Evolutionary conservation across 1,140 invertebrate species (phyloP).

Genomic region (Stegodyphus mimosarum): DNA sequence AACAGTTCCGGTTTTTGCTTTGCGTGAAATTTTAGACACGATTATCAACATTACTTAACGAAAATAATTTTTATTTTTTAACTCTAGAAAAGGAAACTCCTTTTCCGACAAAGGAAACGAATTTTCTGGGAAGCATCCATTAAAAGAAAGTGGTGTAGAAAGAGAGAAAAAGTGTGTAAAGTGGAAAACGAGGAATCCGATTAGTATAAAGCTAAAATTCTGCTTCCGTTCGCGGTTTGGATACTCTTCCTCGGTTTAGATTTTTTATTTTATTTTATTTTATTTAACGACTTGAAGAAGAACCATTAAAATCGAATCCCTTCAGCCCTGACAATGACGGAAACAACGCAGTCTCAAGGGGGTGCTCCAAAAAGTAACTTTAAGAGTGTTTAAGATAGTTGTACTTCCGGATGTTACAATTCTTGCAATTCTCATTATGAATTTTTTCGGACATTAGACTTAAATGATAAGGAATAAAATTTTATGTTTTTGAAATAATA

Average conservation of each 20-base stretch:
- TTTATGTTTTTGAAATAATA: too few species aligned
- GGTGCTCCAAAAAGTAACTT: too few species aligned
- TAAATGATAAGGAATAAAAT: too few species aligned
- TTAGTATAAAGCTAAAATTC: not conserved
- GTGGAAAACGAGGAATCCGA: not conserved
- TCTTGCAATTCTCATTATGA: too few species aligned
- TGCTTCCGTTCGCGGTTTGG: not conserved
- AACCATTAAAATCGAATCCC: not conserved
- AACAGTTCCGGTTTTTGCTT: too few species aligned
- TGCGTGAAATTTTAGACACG: too few species aligned
- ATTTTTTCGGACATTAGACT: too few species aligned
- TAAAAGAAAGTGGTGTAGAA: not conserved
- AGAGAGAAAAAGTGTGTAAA: not conserved
- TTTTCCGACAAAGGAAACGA: not conserved
- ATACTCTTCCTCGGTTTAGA: not conserved
- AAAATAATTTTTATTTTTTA: too few species aligned
- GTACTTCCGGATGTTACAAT: too few species aligned
- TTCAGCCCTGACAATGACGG: not conserved
- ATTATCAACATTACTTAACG: too few species aligned
- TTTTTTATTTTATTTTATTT: not conserved
- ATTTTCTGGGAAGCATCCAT: not conserved
- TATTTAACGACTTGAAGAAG: not conserved
- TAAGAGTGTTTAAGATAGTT: too few species aligned
- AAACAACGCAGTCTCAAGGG: not conserved
- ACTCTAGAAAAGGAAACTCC: not conserved